A percentile compares a stretch with the other conserved stretches of the same genome.
Conservation (phyloP, 2,113 vertebrate species). For the Euleptes europaea region DNA sequence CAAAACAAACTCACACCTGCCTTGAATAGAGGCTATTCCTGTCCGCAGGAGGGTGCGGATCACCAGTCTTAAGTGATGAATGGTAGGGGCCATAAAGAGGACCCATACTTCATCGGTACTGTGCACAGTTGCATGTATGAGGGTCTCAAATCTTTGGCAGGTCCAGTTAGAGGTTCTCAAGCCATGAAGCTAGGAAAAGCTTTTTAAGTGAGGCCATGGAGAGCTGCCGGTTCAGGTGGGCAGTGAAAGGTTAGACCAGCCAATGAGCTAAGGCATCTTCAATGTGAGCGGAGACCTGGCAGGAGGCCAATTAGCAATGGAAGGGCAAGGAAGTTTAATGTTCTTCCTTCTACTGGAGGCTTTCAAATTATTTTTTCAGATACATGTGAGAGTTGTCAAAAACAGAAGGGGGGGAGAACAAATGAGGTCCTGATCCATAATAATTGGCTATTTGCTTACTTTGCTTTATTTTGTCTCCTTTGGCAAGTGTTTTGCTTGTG, state of each 20-base stretch:
- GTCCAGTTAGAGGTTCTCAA: not conserved
- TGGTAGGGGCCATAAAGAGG: not conserved
- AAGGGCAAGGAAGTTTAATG: not conserved
- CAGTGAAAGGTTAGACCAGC: not conserved
- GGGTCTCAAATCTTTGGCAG: not conserved
- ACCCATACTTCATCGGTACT: not conserved
- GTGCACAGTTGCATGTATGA: not conserved
- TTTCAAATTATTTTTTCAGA: not conserved
- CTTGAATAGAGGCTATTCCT: too few relatives aligned
- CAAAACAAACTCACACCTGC: too few relatives aligned
- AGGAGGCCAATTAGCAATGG: not conserved
- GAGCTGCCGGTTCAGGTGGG: not conserved
- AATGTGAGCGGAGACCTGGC: not conserved
- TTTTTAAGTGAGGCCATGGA: not conserved
- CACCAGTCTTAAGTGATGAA: not conserved
- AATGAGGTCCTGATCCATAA: not conserved
- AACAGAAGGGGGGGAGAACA: too few relatives aligned
- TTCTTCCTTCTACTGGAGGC: not conserved
- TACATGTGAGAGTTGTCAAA: not conserved
- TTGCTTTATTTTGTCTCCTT: slow-evolving; percentile 9
- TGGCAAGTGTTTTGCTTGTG: slow-evolving; percentile 16
- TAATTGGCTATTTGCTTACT: not conserved
- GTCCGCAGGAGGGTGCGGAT: too few relatives aligned
- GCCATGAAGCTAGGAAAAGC: not conserved
- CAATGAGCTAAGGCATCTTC: not conserved